Base-by-base conservation (phyloP, 2,888 invertebrate genomes). In the Melieria picta region DNA sequence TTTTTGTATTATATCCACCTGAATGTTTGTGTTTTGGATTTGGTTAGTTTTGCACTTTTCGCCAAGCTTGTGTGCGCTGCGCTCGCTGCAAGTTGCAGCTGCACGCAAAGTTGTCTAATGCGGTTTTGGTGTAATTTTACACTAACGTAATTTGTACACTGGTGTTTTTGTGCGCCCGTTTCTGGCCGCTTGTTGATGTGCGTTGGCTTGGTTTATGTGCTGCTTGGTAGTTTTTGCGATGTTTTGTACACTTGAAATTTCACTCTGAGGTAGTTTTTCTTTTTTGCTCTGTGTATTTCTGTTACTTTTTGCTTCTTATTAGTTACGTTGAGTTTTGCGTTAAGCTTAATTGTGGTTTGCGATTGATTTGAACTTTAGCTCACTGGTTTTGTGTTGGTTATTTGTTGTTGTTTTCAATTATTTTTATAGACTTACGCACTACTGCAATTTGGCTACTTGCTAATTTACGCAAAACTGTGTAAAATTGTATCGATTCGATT, bases 221-320 rank as follows among this genome's bases (percentile, higher is more conserved):
- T 30, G 30, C 30, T 30, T 75, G 43, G 65, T 74, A 69, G 72
- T 64, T 73, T 63, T 63, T 61, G 45, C 48, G n/a, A 30, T 45
- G 30, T 30, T 80, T 76, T 78, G 78, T 80, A 80, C 80, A 79
- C 78, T 77, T 77, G 77, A 76, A 74, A 75, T 77, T 77, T 76
- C 77, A 76, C 75, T 76, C 77, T 77, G 76, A 77, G 77, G 77
- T 79, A 78, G 77, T 77, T 80, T 76, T 77, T 75, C 70, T 76
- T 69, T 74, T 76, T 75, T 75, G 68, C 75, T 74, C 75, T 75
- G 69, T 66, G 71, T 72, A 72, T 56, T 74, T 73, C 71, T 63
- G 48, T 65, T 43, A 64, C 9, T 48, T 42, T 42, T 65, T 63
- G 55, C 46, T 64, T 69, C 55, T 56, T 67, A 62, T 63, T 52